A percentile compares a stretch with the other conserved stretches of the same genome.
Conservation (phyloP, 2,113 vertebrate genomes). For the Bungarus multicinctus region DNA sequence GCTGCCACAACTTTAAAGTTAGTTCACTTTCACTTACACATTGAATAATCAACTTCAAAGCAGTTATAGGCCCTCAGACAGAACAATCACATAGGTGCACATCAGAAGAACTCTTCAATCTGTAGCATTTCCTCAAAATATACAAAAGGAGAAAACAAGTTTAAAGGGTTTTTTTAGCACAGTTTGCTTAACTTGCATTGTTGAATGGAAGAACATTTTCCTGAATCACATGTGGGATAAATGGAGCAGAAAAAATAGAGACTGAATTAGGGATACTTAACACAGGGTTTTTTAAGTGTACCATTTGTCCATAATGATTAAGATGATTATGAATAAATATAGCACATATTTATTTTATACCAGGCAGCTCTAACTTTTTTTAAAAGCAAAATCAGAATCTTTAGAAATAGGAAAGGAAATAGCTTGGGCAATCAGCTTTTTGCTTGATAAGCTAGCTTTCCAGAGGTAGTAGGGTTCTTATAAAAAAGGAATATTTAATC, state of each 20-base stretch:
- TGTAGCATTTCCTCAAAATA: slow-evolving; percentile 6
- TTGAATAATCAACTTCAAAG: neutral
- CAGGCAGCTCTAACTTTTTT: neutral
- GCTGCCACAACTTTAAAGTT: neutral
- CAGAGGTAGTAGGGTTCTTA: neutral
- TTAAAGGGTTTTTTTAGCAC: neutral
- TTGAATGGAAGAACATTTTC: neutral
- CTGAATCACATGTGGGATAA: neutral
- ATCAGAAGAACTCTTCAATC: neutral
- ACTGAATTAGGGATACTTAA: neutral
- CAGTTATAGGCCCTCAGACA: neutral
- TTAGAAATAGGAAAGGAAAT: neutral
- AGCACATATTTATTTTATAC: neutral
- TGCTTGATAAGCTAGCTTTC: neutral
- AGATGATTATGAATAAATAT: neutral
- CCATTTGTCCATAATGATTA: neutral
- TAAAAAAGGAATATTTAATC: neutral
- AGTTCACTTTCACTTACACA: neutral
- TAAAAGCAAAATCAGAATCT: neutral
- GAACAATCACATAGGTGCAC: neutral
- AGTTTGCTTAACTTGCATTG: slow-evolving; percentile 10
- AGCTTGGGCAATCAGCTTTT: neutral
- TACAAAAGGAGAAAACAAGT: neutral
- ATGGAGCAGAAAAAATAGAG: neutral
- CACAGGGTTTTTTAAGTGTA: neutral